A percentile compares a stretch with the other conserved stretches of the same genome.
Evolutionary conservation across 2,888 invertebrate genomes (phyloP).

Genomic region (Apoda limacodes): DNA sequence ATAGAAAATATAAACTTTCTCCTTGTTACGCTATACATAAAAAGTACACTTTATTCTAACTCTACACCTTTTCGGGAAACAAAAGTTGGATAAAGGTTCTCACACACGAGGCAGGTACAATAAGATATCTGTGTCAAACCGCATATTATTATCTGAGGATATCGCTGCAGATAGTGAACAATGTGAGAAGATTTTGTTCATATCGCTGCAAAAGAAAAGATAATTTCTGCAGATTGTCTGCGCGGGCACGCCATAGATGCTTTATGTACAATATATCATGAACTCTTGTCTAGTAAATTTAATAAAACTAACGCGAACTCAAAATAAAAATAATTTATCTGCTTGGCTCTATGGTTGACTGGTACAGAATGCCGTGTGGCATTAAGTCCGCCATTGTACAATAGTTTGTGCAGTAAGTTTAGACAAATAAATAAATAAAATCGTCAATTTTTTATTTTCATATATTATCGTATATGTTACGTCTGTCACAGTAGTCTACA

Average conservation of each 20-base stretch:
- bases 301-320: no score
- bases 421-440: constrained; percentile 51
- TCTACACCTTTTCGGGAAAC: constrained; percentile 27
- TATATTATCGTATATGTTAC: no score
- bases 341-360: no score
- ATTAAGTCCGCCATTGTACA: no score
- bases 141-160: no score
- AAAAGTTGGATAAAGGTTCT: constrained; percentile 14
- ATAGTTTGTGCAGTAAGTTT: no score
- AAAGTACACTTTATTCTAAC: constrained; percentile 49
- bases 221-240: neutral
- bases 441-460: constrained; percentile 41
- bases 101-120: neutral
- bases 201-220: constrained; percentile 2
- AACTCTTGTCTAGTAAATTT: no score
- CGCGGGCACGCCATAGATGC: no score
- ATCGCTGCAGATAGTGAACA: neutral
- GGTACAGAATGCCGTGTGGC: no score
- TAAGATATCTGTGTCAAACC: neutral
- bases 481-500: no score
- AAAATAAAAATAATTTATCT: no score
- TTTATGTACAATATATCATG: no score
- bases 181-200: neutral
- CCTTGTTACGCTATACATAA: constrained; percentile 43
- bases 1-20: constrained; percentile 53